A percentile compares a stretch with the other conserved stretches of the same genome.
These are phyloP conservation scores for Mylabris phalerata DNA, from an alignment of 1,140 invertebrate genomes.

Conservation along the genomic window DNA sequence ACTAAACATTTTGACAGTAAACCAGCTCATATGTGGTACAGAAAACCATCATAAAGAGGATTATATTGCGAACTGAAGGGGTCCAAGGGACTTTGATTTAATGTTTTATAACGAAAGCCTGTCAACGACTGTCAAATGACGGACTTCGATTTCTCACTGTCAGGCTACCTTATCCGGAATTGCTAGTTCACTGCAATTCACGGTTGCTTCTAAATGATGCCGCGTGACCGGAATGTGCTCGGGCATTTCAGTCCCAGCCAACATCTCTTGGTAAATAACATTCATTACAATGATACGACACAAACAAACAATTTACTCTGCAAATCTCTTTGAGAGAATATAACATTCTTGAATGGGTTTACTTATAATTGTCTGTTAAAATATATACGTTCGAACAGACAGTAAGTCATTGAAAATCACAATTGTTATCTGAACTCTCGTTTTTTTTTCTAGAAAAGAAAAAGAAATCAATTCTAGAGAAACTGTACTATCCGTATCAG, in stretches of 20 bases:
- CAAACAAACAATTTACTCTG: slow-evolving; percentile 15
- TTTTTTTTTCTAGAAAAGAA: no score
- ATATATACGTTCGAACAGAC: neutral
- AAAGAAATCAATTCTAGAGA: no score
- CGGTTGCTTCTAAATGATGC: slow-evolving; percentile 26
- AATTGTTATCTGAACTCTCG: neutral
- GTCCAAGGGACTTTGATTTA: slow-evolving; percentile 4
- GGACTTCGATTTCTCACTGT: slow-evolving; percentile 35
- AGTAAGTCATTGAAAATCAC: slow-evolving; percentile 2
- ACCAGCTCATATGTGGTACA: slow-evolving; percentile 11
- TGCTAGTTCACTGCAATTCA: slow-evolving; percentile 29
- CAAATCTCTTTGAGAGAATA: slow-evolving; percentile 12
- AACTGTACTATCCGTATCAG: no score
- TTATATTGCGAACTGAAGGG: slow-evolving; percentile 3
- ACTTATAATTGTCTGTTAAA: slow-evolving; percentile 11
- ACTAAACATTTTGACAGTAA: slow-evolving; percentile 15
- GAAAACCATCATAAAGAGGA: slow-evolving; percentile 6
- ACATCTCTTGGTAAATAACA: slow-evolving; percentile 10
- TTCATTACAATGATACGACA: slow-evolving; percentile 17
- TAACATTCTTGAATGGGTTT: slow-evolving; percentile 8
- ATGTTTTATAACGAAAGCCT: slow-evolving; percentile 18
- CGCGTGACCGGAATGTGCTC: slow-evolving; percentile 28
- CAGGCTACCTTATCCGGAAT: slow-evolving; percentile 33
- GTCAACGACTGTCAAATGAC: slow-evolving; percentile 32
- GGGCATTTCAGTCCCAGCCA: slow-evolving; percentile 1